phyloP scores from a whole-genome alignment of 30 jellyfish, hydroid and myxozoan genomes.

The Pseudorhiza aurosa region DNA sequence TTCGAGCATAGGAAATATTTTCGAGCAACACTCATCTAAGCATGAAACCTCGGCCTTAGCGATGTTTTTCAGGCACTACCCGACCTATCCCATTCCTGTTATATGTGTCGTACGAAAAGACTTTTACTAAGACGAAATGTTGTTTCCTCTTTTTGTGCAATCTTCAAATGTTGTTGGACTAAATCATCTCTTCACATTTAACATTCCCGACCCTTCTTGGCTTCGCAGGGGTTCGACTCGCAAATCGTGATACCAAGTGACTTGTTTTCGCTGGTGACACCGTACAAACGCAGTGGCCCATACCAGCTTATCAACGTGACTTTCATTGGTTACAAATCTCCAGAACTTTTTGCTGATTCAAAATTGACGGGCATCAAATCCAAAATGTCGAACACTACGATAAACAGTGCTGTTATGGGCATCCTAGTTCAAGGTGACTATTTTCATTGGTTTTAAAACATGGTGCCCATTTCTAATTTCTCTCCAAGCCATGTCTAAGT shows the following conservation, averaged over 20 bases:
- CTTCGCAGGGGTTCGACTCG: slow-evolving; percentile 50
- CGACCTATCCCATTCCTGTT: too few species aligned
- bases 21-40: too few species aligned
- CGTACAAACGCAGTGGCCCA: background rate
- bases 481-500: too few species aligned
- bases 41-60: too few species aligned
- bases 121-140: too few species aligned
- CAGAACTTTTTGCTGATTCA: slow-evolving; percentile 24
- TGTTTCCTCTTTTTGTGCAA: too few species aligned
- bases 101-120: too few species aligned
- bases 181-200: too few species aligned
- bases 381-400: slow-evolving; percentile 6
- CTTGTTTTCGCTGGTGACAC: slow-evolving; percentile 37
- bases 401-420: slow-evolving; percentile 55
- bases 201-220: too few species aligned
- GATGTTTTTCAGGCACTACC: too few species aligned
- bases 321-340: slow-evolving; percentile 46
- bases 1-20: too few species aligned
- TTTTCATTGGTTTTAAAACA: background rate
- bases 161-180: too few species aligned
- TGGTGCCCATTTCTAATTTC: background rate
- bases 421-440: slow-evolving; percentile 52
- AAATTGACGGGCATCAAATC: background rate
- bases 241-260: slow-evolving; percentile 34
- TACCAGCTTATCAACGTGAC: slow-evolving; percentile 38